phyloP scores from a whole-genome alignment of 2,888 invertebrate genomes.

The Cataglyphis livida region DNA sequence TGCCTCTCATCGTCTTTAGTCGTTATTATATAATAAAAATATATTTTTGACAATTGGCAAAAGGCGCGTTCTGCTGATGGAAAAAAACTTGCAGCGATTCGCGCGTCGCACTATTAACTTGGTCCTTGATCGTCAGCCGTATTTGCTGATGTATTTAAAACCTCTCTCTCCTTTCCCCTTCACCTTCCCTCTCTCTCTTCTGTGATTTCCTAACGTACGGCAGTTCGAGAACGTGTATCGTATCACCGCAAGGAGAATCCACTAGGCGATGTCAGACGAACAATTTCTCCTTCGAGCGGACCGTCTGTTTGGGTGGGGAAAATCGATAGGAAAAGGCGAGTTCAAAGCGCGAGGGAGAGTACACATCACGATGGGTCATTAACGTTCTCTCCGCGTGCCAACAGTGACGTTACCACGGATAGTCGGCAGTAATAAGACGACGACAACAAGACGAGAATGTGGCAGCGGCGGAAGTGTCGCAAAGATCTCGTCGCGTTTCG shows the following conservation, averaged over 20 bases:
- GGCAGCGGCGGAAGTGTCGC: slow-evolving; percentile 3
- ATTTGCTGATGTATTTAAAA: neutral
- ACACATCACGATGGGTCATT: slow-evolving; percentile 51
- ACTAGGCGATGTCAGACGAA: slow-evolving; percentile 18
- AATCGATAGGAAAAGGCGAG: slow-evolving; percentile 74
- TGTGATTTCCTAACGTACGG: neutral
- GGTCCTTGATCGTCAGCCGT: neutral
- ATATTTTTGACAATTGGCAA: neutral
- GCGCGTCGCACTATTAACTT: neutral
- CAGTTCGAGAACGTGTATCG: neutral
- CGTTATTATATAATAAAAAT: neutral
- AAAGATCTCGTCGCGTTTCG: neutral
- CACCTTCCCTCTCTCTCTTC: neutral
- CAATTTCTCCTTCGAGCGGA: slow-evolving; percentile 49
- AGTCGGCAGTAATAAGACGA: neutral
- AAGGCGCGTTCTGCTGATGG: no score
- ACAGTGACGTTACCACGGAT: neutral
- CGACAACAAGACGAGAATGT: slow-evolving; percentile 13
- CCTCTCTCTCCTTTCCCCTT: neutral
- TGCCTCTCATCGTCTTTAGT: neutral
- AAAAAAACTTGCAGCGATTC: neutral
- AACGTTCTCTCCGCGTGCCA: slow-evolving; percentile 55
- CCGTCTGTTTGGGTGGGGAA: slow-evolving; percentile 69
- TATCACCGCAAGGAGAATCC: neutral
- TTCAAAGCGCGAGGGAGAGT: slow-evolving; percentile 61